These are phyloP conservation scores for Ernsta delagoae DNA, from an alignment of 2,888 invertebrate genomes.

Conservation along the genomic window DNA sequence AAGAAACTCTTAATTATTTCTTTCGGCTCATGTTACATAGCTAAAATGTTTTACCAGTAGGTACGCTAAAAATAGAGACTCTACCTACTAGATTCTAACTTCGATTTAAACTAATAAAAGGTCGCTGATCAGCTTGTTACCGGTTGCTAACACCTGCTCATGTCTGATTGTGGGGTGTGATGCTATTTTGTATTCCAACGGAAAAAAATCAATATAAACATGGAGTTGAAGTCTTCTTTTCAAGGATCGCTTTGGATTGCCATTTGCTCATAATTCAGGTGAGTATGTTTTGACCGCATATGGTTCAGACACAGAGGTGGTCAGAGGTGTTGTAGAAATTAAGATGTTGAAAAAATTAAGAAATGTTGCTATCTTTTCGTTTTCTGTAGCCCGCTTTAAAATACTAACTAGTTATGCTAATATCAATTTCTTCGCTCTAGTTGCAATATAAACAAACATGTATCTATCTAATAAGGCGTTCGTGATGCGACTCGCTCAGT, in stretches of 20 bases:
- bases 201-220: neutral
- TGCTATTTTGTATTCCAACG: constrained; percentile 2
- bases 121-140: constrained; percentile 21
- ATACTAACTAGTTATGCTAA: constrained; percentile 5
- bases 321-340: too few species aligned
- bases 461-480: constrained; percentile 33
- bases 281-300: too few species aligned
- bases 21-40: too few species aligned
- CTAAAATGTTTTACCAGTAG: too few species aligned
- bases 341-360: neutral
- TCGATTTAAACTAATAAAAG: neutral
- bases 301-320: too few species aligned
- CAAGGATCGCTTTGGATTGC: too few species aligned
- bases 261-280: too few species aligned
- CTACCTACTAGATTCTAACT: constrained; percentile 12
- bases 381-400: neutral
- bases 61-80: too few species aligned
- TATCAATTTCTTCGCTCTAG: constrained; percentile 22
- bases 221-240: neutral
- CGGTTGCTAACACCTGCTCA: constrained; percentile 30
- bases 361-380: neutral
- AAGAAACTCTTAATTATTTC: too few species aligned
- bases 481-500: constrained; percentile 35
- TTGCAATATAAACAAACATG: constrained; percentile 31
- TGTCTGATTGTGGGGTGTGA: constrained; percentile 22